Evolutionary conservation across 1,140 invertebrate genomes (phyloP).

Genomic region (Hypsibius dujardini): DNA sequence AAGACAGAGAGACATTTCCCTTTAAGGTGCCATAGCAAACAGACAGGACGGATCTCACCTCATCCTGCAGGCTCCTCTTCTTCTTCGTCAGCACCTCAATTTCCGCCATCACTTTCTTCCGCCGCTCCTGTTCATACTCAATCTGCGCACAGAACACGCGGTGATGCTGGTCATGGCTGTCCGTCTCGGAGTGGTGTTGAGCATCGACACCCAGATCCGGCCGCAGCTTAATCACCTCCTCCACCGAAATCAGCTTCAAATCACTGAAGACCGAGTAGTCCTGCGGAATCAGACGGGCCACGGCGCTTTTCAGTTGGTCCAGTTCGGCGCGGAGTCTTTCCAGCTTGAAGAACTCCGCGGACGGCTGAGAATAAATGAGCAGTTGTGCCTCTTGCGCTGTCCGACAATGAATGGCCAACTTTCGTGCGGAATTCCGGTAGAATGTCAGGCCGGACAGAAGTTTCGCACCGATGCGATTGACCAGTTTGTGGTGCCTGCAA

Average conservation of each 20-base stretch:
- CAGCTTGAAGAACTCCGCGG: background rate
- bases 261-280: conserved; percentile 9
- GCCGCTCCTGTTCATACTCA: background rate
- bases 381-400: background rate
- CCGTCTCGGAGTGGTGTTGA: background rate
- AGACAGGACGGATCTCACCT: background rate
- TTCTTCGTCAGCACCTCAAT: background rate
- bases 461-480: background rate
- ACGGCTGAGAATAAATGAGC: background rate
- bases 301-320: background rate
- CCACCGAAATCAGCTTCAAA: background rate
- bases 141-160: background rate
- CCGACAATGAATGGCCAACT: background rate
- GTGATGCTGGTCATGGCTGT: background rate
- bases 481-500: background rate
- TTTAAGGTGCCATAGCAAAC: background rate
- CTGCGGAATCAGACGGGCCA: background rate
- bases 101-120: background rate
- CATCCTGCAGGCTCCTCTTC: background rate
- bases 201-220: background rate
- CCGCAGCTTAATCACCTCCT: background rate
- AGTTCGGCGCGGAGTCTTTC: background rate
- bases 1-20: background rate
- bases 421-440: background rate
- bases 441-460: background rate